Conservation (phyloP, 2,113 vertebrate species). For the Shinisaurus crocodilurus region DNA sequence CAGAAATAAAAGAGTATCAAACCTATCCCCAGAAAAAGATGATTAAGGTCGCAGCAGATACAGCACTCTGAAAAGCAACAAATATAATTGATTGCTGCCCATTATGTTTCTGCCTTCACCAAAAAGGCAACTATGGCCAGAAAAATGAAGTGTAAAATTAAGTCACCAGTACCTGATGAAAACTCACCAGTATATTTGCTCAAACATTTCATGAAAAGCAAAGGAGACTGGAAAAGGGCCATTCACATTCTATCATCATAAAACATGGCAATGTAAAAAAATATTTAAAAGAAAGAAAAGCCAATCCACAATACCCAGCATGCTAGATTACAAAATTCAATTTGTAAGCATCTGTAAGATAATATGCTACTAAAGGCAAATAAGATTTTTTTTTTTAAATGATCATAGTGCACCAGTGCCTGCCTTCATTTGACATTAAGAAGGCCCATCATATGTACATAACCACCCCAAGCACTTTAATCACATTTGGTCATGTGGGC, state of each 20-base stretch:
- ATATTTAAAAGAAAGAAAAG: neutral
- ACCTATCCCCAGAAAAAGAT: neutral
- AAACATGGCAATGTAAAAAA: neutral
- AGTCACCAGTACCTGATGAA: neutral
- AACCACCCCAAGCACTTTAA: neutral
- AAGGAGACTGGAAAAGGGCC: neutral
- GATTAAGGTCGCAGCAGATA: neutral
- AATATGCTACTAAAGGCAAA: neutral
- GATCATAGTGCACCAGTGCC: neutral
- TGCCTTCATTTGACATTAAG: neutral
- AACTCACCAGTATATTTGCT: neutral
- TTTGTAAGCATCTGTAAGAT: conserved; percentile 2
- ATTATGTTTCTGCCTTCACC: neutral
- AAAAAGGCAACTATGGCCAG: neutral
- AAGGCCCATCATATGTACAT: neutral
- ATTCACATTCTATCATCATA: neutral
- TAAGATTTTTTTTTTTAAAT: neutral
- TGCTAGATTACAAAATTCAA: neutral
- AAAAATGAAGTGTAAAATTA: neutral
- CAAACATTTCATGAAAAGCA: neutral
- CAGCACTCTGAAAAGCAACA: neutral
- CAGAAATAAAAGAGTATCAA: neutral
- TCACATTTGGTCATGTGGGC: neutral
- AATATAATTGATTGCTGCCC: neutral
- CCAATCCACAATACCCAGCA: neutral